These are phyloP conservation scores for Pluvialis apricaria DNA, from an alignment of 2,113 vertebrate species.

Conservation along the genomic window DNA sequence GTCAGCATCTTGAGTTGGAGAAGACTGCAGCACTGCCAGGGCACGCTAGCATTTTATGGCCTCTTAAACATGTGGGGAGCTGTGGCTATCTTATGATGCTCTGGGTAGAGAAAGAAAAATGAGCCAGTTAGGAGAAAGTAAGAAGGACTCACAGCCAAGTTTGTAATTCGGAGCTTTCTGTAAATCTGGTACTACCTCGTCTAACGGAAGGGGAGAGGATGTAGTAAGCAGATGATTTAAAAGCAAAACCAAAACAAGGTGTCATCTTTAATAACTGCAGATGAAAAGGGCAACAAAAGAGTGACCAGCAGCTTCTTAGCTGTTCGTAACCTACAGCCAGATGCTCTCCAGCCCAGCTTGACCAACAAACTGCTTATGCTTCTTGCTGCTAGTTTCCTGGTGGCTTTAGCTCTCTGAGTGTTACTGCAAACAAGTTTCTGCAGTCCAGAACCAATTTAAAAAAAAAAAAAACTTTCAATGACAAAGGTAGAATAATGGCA, in stretches of 20 bases:
- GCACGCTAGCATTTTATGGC: not conserved
- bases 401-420: not conserved
- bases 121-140: not conserved
- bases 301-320: not conserved
- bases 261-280: not conserved
- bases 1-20: not conserved
- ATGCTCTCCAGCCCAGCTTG: not conserved
- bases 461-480: not conserved
- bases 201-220: not conserved
- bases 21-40: not conserved
- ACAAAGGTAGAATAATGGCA: not conserved
- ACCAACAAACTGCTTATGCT: not conserved
- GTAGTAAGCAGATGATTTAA: not conserved
- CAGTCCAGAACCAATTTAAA: not conserved
- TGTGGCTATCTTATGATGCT: not conserved
- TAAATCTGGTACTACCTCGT: not conserved
- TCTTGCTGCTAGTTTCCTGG: not conserved
- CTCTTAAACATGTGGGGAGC: not conserved
- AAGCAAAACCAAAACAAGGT: not conserved
- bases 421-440: not conserved
- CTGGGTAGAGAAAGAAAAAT: not conserved
- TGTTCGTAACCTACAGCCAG: not conserved
- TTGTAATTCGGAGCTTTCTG: not conserved
- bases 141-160: not conserved
- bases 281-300: not conserved